phyloP scores from a whole-genome alignment of 2,113 vertebrate species.

The Dipodomys ordii region DNA sequence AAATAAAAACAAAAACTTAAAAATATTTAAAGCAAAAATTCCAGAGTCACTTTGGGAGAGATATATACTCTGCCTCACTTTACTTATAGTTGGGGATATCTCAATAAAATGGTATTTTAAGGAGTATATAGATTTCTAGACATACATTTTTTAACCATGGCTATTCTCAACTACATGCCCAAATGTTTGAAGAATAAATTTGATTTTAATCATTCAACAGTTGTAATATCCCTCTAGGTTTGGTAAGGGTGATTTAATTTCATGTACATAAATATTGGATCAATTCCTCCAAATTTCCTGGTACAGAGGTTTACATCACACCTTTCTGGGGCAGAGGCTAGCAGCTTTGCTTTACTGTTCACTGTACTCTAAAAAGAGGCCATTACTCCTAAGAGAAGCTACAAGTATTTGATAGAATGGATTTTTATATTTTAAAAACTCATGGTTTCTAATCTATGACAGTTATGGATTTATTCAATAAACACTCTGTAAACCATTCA shows the following conservation, averaged over 20 bases:
- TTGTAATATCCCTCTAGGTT: background rate
- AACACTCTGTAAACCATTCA: background rate
- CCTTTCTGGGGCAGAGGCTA: background rate
- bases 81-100: background rate
- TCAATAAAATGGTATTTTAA: background rate
- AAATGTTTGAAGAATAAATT: slow-evolving; percentile 46
- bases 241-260: background rate
- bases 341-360: background rate
- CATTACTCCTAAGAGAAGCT: background rate
- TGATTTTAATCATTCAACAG: background rate
- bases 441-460: slow-evolving; percentile 6
- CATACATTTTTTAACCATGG: slow-evolving; percentile 8
- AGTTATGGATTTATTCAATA: background rate
- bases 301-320: background rate
- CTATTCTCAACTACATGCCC: background rate
- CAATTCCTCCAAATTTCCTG: background rate
- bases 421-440: slow-evolving; percentile 49
- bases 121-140: background rate
- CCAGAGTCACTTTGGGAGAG: background rate
- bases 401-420: slow-evolving; percentile 21
- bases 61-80: background rate
- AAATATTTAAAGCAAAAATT: background rate
- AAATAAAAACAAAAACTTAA: background rate
- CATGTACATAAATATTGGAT: background rate
- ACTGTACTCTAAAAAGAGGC: background rate